A percentile compares a stretch with the other conserved stretches of the same genome.
Evolutionary conservation across 2,113 vertebrate genomes (phyloP).

Genomic region (Elaphurus davidianus): DNA sequence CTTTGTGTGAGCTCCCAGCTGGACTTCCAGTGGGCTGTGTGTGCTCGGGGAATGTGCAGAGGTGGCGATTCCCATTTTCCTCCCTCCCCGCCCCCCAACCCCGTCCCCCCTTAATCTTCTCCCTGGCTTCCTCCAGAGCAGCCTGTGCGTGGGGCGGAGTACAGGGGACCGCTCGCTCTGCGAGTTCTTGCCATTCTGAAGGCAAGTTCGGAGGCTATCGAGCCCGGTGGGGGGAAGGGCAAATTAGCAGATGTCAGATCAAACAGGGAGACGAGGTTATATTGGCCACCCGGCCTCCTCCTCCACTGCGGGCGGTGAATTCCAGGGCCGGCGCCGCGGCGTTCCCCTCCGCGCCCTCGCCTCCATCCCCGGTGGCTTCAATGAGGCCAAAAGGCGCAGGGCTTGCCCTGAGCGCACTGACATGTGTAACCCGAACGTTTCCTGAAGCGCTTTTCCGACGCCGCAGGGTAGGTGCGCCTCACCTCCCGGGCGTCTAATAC

Average conservation of each 20-base stretch:
- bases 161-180: neutral
- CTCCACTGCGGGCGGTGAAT: rapidly evolving
- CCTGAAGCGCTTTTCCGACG: neutral
- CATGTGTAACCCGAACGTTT: neutral
- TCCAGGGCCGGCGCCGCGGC: rapidly evolving
- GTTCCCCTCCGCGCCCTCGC: neutral
- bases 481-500: neutral
- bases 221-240: neutral
- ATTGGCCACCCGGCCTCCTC: too few relatives aligned
- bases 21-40: constrained; percentile 45
- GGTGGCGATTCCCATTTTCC: constrained; percentile 37
- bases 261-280: neutral
- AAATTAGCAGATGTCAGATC: neutral
- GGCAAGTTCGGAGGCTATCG: neutral
- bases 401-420: neutral
- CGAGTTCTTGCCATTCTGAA: neutral
- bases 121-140: neutral
- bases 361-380: rapidly evolving
- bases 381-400: neutral
- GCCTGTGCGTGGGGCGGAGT: neutral
- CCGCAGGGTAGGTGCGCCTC: neutral
- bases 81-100: neutral
- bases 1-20: constrained; percentile 52
- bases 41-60: constrained; percentile 64
- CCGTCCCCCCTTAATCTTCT: neutral